Percentiles rank a stretch among this genome's conserved stretches.
phyloP scores from a whole-genome alignment of 1,140 invertebrate genomes.

The Caenorhabditis inopinata region DNA sequence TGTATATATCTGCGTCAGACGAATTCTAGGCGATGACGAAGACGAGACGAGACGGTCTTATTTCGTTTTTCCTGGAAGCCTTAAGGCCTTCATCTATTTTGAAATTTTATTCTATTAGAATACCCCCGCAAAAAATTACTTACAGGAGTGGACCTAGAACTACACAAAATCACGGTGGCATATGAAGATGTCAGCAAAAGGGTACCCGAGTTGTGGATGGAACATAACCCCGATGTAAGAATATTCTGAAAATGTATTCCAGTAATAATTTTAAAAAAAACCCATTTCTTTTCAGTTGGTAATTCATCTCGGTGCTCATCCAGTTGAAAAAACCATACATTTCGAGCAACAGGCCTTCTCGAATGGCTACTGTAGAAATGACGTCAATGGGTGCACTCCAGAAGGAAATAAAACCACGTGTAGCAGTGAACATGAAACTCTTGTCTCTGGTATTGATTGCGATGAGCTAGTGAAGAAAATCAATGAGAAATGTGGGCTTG shows the following conservation, averaged over 20 bases:
- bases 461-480: not conserved
- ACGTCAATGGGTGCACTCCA: constrained; percentile 24
- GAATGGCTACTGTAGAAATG: constrained; percentile 18
- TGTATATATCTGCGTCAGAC: no score
- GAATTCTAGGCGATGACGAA: no score
- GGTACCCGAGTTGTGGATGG: constrained; percentile 11
- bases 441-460: not conserved
- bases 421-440: not conserved
- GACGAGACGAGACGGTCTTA: no score
- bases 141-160: not conserved
- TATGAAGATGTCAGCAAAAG: constrained; percentile 10
- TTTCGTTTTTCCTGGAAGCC: no score
- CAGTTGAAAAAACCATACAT: not conserved
- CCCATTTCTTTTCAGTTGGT: not conserved
- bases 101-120: not conserved
- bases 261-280: no score
- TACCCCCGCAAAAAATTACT: not conserved
- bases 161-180: constrained; percentile 15
- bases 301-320: constrained; percentile 21
- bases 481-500: not conserved
- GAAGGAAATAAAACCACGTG: not conserved
- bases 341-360: not conserved
- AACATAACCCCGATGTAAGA: constrained; percentile 18
- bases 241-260: not conserved
- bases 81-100: no score